phyloP scores from a whole-genome alignment of 2,888 invertebrate genomes.

The Drosophila stalkeri region DNA sequence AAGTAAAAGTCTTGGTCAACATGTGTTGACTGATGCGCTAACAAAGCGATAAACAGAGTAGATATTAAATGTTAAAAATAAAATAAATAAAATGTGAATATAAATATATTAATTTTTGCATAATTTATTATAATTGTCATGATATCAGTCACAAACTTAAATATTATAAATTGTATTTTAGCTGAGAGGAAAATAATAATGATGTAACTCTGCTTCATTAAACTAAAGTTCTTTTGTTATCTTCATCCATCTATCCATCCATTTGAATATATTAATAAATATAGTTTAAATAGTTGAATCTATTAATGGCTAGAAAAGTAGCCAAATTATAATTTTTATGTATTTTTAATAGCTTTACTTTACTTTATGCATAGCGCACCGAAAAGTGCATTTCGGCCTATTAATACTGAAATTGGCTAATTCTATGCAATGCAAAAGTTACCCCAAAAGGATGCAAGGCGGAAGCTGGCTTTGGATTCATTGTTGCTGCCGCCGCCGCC shows the following conservation, averaged over 20 bases:
- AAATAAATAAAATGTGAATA: neutral
- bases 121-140: neutral
- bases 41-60: neutral
- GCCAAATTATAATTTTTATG: neutral
- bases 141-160: neutral
- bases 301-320: neutral
- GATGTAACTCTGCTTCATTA: no score
- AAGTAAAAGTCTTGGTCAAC: conserved; percentile 8
- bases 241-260: no score
- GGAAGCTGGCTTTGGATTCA: conserved; percentile 64
- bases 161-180: neutral
- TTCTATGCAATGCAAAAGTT: conserved; percentile 54
- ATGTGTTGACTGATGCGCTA: conserved; percentile 9
- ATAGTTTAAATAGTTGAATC: neutral
- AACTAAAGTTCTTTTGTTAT: no score
- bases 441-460: conserved; percentile 72
- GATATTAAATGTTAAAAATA: no score
- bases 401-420: conserved; percentile 38
- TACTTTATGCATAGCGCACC: conserved; percentile 32
- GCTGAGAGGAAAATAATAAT: no score
- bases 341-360: no score
- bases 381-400: conserved; percentile 41
- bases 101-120: no score
- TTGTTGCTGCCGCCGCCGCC: conserved; percentile 39
- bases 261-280: neutral